These are phyloP conservation scores for Drosophila micromelanica DNA, from an alignment of 1,140 invertebrate genomes.

Conservation along the genomic window DNA sequence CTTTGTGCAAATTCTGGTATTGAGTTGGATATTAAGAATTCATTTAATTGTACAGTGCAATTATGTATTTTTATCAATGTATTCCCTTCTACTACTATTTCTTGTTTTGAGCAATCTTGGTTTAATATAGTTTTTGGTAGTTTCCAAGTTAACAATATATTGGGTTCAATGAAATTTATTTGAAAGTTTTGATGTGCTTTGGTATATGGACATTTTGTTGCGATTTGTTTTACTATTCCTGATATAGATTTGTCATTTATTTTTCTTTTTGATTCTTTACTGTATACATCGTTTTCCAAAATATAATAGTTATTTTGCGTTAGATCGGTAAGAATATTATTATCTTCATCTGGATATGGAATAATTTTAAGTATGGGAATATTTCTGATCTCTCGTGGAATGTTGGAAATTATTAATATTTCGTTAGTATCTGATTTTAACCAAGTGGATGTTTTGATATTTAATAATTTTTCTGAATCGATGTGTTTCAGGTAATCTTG, in stretches of 20 bases:
- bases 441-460: neutral
- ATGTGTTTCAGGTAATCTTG: neutral
- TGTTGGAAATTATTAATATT: neutral
- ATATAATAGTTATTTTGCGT: too few species aligned
- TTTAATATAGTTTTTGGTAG: neutral
- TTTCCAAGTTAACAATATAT: conserved; percentile 1
- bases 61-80: neutral
- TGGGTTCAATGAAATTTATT: neutral
- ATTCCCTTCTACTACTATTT: neutral
- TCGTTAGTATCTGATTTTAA: neutral
- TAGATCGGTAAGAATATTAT: neutral
- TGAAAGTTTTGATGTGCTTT: neutral
- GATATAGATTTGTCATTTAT: neutral
- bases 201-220: neutral
- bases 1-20: too few species aligned
- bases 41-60: neutral
- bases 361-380: neutral
- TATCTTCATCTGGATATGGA: too few species aligned
- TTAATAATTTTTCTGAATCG: neutral
- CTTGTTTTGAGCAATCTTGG: neutral
- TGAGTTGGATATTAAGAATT: too few species aligned
- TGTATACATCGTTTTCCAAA: neutral
- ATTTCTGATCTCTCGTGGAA: neutral
- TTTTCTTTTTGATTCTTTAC: neutral
- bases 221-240: neutral